Percentiles rank a stretch among this genome's conserved stretches.
These are phyloP conservation scores for Amphimedon queenslandica DNA, from an alignment of 37 sponge, comb jelly and placozoan species.

Conservation along the genomic window DNA sequence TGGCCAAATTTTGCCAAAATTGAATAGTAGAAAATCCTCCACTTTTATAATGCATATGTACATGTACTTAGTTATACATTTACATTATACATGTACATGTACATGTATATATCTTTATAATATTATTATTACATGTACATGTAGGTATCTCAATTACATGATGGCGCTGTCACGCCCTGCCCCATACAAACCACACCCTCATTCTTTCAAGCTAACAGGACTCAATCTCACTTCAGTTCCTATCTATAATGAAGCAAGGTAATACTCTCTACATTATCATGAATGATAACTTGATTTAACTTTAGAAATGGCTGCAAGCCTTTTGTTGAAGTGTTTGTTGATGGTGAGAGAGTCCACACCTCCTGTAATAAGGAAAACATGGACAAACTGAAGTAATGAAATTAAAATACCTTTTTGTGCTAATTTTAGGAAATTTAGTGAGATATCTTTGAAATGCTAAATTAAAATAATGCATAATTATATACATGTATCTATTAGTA, in stretches of 20 bases:
- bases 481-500: too few species aligned
- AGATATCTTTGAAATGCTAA: too few species aligned
- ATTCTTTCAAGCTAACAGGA: slow-evolving; percentile 19
- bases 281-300: background rate
- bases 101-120: background rate
- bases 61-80: too few species aligned
- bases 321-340: slow-evolving; percentile 68
- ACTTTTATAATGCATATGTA: too few species aligned
- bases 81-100: too few species aligned
- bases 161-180: slow-evolving; percentile 9
- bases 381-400: slow-evolving; percentile 29
- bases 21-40: too few species aligned
- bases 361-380: slow-evolving; percentile 50
- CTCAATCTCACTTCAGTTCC: slow-evolving; percentile 66
- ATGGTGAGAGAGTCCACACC: slow-evolving; percentile 61
- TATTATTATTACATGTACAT: slow-evolving; percentile 2
- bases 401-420: too few species aligned
- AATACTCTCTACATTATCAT: slow-evolving; percentile 6
- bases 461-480: too few species aligned
- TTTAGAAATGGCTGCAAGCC: slow-evolving; percentile 74
- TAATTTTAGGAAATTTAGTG: too few species aligned
- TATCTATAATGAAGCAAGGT: slow-evolving; percentile 65
- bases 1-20: too few species aligned
- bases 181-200: slow-evolving; percentile 53
- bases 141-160: slow-evolving; percentile 48